phyloP scores from a whole-genome alignment of 2,888 invertebrate genomes.

The Cantharis flavilabris region DNA sequence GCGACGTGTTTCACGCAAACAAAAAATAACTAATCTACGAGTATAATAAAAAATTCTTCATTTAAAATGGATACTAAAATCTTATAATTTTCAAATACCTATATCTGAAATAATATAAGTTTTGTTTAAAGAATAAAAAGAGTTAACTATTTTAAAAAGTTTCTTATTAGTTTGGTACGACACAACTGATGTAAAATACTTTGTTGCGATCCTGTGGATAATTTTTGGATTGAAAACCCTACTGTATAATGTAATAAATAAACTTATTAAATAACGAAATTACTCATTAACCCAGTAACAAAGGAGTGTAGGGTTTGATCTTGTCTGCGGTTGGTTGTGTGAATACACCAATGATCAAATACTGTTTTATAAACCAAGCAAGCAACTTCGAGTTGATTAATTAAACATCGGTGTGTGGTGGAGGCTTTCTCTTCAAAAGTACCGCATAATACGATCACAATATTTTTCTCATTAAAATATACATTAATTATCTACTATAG shows the following conservation, averaged over 20 bases:
- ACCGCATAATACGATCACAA: constrained; percentile 29
- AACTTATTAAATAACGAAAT: constrained; percentile 13
- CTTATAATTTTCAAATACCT: no score
- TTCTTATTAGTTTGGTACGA: no score
- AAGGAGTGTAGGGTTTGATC: constrained; percentile 49
- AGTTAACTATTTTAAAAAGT: no score
- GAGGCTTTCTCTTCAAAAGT: constrained; percentile 45
- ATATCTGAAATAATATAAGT: no score
- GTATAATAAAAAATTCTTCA: no score
- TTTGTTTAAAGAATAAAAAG: no score
- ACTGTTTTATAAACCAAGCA: constrained; percentile 54
- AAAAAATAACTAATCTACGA: no score
- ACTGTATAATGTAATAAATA: not conserved
- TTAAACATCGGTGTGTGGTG: constrained; percentile 55
- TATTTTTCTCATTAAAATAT: constrained; percentile 19
- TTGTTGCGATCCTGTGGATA: not conserved
- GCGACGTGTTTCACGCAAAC: no score
- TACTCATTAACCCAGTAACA: constrained; percentile 23
- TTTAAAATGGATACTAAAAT: no score
- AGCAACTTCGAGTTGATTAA: constrained; percentile 54
- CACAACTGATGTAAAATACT: no score
- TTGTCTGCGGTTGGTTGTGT: constrained; percentile 53
- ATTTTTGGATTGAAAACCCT: not conserved
- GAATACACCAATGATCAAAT: constrained; percentile 56
- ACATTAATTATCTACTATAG: not conserved